Conservation (phyloP, 1,140 invertebrate genomes). For the Zaprionus nigranus region DNA sequence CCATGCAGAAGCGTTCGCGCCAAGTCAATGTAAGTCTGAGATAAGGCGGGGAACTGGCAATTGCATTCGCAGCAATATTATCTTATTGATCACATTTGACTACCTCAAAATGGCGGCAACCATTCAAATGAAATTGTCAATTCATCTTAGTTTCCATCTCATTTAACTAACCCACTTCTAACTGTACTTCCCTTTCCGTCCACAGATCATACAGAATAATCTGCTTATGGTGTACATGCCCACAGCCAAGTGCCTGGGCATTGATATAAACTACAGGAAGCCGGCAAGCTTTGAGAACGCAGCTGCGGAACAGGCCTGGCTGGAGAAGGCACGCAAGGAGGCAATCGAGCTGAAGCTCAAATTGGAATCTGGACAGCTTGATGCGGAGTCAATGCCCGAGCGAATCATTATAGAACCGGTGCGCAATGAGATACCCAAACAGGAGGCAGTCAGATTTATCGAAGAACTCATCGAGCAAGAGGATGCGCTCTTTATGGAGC, state of each 20-base stretch:
- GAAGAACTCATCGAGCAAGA: conserved; percentile 76
- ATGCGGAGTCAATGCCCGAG: conserved; percentile 86
- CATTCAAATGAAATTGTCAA: not conserved
- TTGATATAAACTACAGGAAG: conserved; percentile 86
- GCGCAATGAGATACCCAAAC: conserved; percentile 67
- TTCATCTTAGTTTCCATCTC: not conserved
- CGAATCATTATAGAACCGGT: conserved; percentile 86
- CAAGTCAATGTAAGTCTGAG: conserved; percentile 41
- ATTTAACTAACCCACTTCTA: not conserved
- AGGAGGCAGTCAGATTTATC: conserved; percentile 67
- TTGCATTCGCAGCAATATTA: not conserved
- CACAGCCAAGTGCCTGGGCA: conserved; percentile 86
- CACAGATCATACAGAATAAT: conserved; percentile 63
- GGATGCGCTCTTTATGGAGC: conserved; percentile 79
- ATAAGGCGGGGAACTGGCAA: not conserved
- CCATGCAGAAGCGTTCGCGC: conserved; percentile 62
- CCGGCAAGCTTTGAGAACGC: conserved; percentile 85
- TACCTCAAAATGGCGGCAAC: not conserved
- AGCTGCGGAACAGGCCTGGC: conserved; percentile 86
- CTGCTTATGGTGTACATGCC: conserved; percentile 86
- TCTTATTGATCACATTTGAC: not conserved
- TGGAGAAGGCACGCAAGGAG: conserved; percentile 86
- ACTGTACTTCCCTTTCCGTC: not conserved
- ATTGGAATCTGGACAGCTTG: conserved; percentile 87
- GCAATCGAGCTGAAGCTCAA: conserved; percentile 84